These are phyloP conservation scores for Malurus elegans DNA, from an alignment of 2,113 vertebrate genomes.

Conservation along the genomic window DNA sequence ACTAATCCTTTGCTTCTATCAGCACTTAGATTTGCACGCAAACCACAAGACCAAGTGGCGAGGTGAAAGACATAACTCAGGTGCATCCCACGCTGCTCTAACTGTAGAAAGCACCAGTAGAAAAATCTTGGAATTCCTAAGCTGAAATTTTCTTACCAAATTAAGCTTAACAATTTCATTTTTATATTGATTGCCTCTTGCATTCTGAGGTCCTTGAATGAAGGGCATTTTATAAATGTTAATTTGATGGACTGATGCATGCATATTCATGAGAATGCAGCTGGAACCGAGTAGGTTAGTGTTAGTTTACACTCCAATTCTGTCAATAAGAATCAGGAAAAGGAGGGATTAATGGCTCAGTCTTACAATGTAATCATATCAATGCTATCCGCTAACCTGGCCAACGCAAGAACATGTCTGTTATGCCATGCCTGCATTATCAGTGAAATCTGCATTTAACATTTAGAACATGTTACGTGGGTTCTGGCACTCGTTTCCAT, in stretches of 20 bases:
- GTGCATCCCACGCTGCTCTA: not conserved
- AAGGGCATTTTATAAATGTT: conserved; percentile 54
- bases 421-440: not conserved
- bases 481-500: not conserved
- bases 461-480: not conserved
- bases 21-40: not conserved
- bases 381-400: not conserved
- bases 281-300: conserved; percentile 43
- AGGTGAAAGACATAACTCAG: not conserved
- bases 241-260: conserved; percentile 52
- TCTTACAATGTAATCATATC: conserved; percentile 26
- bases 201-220: conserved; percentile 35
- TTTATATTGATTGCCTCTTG: conserved; percentile 36
- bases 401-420: not conserved
- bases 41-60: not conserved
- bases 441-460: not conserved
- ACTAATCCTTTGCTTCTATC: not conserved
- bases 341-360: conserved; percentile 10
- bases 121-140: not conserved
- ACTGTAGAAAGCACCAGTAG: not conserved
- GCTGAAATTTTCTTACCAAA: conserved; percentile 14
- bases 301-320: conserved; percentile 47
- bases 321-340: conserved; percentile 51
- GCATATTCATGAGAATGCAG: conserved; percentile 58
- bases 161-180: not conserved